Conservation (phyloP, 2,888 invertebrate species). For the Pseudanteris insignis region DNA sequence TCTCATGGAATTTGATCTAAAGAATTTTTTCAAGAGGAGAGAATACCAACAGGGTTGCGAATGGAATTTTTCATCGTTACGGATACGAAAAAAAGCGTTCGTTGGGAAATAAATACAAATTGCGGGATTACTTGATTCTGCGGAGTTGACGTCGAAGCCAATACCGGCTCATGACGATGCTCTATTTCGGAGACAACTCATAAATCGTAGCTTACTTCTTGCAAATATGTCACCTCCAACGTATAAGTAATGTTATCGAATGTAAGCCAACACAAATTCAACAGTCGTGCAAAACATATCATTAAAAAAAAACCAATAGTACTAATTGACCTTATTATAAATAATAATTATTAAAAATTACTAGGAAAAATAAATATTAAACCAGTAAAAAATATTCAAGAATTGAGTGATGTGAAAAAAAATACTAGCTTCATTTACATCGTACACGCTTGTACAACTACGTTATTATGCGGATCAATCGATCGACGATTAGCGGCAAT, state of each 20-base stretch:
- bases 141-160: slow-evolving; percentile 49
- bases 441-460: slow-evolving; percentile 37
- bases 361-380: too few species aligned
- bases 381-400: slow-evolving; percentile 40
- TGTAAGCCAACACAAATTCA: too few species aligned
- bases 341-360: too few species aligned
- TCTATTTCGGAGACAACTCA: slow-evolving; percentile 58
- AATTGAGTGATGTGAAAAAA: slow-evolving; percentile 12
- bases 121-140: slow-evolving; percentile 63
- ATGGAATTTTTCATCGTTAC: slow-evolving; percentile 65
- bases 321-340: too few species aligned
- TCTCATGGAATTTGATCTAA: slow-evolving; percentile 49
- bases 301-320: background rate
- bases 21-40: slow-evolving; percentile 50
- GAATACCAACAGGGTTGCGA: slow-evolving; percentile 44
- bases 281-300: too few species aligned
- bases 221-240: slow-evolving; percentile 37
- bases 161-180: slow-evolving; percentile 50
- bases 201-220: slow-evolving; percentile 49
- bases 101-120: slow-evolving; percentile 66
- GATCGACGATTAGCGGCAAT: slow-evolving; percentile 52
- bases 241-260: slow-evolving; percentile 10
- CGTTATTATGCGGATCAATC: slow-evolving; percentile 54
- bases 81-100: slow-evolving; percentile 51
- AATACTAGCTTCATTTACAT: slow-evolving; percentile 54